A percentile compares a stretch with the other conserved stretches of the same genome.
phyloP scores from a whole-genome alignment of 2,888 invertebrate genomes.

The Cephus pygmeus region DNA sequence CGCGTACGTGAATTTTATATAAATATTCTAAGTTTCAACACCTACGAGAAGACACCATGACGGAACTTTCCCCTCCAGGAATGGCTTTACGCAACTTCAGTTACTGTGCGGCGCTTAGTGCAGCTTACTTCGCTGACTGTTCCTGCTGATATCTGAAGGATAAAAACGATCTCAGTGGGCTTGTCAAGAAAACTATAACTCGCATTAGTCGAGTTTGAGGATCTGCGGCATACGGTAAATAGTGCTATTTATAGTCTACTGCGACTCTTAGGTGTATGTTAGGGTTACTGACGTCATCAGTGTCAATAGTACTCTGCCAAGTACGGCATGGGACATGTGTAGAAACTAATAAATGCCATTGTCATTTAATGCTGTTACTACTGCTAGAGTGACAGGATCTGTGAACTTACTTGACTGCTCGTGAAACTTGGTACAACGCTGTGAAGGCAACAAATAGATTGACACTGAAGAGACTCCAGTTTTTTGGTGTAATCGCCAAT shows the following conservation, averaged over 20 bases:
- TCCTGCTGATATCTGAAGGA: slow-evolving; percentile 53
- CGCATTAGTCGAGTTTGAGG: background rate
- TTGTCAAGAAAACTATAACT: background rate
- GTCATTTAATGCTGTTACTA: background rate
- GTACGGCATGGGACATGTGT: background rate
- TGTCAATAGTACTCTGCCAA: background rate
- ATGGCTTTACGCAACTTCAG: background rate
- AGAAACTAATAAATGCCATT: background rate
- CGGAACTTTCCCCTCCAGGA: background rate
- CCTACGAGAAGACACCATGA: background rate
- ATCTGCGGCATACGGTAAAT: background rate
- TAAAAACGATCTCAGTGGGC: slow-evolving; percentile 2
- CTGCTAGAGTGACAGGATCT: background rate
- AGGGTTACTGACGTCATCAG: background rate
- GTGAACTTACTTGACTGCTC: slow-evolving; percentile 71
- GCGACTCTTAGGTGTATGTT: background rate
- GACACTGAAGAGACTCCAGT: slow-evolving; percentile 93
- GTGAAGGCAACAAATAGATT: slow-evolving; percentile 96
- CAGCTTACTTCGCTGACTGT: slow-evolving; percentile 25
- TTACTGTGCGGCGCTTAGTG: background rate
- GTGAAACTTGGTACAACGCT: slow-evolving; percentile 83
- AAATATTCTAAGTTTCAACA: background rate
- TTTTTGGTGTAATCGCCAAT: slow-evolving; percentile 95
- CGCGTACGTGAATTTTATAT: background rate
- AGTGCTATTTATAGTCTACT: background rate